Evolutionary conservation across 2,888 invertebrate species (phyloP), one percentile per base, ranked within the genome.

Genomic region (Oscheius sp.): DNA sequence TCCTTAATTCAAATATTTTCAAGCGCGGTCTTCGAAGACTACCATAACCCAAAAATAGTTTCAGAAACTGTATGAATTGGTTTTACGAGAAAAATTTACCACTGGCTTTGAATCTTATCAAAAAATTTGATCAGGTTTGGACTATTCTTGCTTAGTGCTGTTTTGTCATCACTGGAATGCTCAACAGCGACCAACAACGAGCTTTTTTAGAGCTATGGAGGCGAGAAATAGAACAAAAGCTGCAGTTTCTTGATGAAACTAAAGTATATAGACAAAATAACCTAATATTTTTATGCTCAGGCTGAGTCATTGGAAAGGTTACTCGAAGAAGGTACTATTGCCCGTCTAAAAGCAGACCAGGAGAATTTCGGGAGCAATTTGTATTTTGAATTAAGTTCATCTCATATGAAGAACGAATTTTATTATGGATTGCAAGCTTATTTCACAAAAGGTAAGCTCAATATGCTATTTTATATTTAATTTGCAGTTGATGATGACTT

Each of bases 151-250:
- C n/a, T n/a, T n/a, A n/a, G n/a, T n/a, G n/a, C n/a, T 37, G 15
- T 15, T 37, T 20, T 48, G 17, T 48, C 48, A 48, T 12, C 48
- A 48, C 25, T n/a, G 17, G 17, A 15, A 23, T 17, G 6, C 8
- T 33, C 20, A 52, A 34, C 3, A 3, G 10, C 10, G 37, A 4
- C 1, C 66, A 66, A 29, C 23, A 55, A 31, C 25, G 34, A 2
- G 55, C 53, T 3, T 25, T 66, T 12, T n/a, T 66, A 25, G 20
- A 66, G 4, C 45, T 66, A 5, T 66, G 45, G 23, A 34, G 37
- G 27, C 15, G 10, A n/a, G 66, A 66, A 42, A 66, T 57, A 10
- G 15, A 8, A 10, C 33, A 37, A 25, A 20, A 42, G 20, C 17
- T 66, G 15, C 34, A 53, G n/a, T 27, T 20, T 42, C 20, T 53